Conservation (phyloP, 2,888 invertebrate genomes). For the Chrysina gloriosa region DNA sequence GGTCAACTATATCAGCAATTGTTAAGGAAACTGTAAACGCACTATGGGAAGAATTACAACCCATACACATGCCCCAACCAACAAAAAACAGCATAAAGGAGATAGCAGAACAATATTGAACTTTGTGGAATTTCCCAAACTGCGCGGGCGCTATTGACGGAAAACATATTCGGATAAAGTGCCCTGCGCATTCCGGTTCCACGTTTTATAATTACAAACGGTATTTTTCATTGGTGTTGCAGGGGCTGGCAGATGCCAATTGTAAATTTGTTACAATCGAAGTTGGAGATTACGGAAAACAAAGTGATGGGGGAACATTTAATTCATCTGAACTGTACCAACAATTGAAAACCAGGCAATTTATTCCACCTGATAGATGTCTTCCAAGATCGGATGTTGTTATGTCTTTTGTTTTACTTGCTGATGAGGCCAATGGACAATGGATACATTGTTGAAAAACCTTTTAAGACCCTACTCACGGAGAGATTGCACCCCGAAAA, state of each 20-base stretch:
- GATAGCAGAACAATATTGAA: too few species aligned
- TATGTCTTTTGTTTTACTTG: slow-evolving; percentile 4
- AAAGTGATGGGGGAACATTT: slow-evolving; percentile 8
- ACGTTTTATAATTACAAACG: too few species aligned
- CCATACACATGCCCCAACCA: neutral
- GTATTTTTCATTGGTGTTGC: neutral
- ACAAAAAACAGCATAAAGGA: neutral
- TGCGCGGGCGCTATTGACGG: too few species aligned
- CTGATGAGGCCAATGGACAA: slow-evolving; percentile 4
- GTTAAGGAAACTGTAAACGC: too few species aligned
- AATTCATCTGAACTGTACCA: neutral
- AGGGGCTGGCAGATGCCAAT: neutral
- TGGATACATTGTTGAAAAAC: neutral
- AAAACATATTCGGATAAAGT: too few species aligned
- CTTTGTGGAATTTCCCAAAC: too few species aligned
- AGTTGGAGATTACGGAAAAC: slow-evolving; percentile 11
- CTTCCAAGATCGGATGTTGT: slow-evolving; percentile 11
- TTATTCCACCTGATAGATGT: neutral
- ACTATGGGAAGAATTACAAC: too few species aligned
- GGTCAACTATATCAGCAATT: too few species aligned
- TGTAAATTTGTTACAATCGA: neutral
- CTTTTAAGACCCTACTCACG: neutral
- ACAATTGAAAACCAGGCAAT: neutral
- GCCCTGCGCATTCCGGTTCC: too few species aligned
- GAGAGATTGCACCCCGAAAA: neutral